Evolutionary conservation across 1,140 invertebrate genomes (phyloP).

Genomic region (Lepidurus couesii): DNA sequence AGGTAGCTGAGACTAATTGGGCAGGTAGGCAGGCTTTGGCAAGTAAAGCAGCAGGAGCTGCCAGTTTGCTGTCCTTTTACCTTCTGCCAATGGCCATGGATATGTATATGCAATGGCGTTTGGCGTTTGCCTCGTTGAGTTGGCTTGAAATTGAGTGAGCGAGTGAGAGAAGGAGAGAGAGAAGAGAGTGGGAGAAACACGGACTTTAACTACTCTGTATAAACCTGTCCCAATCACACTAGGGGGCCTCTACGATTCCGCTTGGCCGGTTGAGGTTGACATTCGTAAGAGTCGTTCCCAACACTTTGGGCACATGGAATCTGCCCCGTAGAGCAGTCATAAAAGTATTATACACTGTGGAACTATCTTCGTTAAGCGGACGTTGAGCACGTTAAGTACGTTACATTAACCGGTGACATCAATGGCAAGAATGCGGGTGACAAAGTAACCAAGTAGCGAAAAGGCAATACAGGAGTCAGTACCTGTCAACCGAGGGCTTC

Average conservation of each 20-base stretch:
- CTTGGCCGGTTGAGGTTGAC: background rate
- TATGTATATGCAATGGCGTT: background rate
- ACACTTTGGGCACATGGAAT: too few species aligned
- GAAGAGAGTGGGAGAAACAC: background rate
- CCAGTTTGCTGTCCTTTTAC: slow-evolving; percentile 21
- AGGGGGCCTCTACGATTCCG: background rate
- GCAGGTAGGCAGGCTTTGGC: background rate
- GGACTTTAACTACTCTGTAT: background rate
- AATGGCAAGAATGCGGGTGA: background rate
- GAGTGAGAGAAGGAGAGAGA: background rate
- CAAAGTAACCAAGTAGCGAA: slow-evolving; percentile 7
- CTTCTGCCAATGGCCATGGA: background rate
- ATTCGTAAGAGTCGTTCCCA: background rate
- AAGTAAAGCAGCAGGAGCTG: background rate
- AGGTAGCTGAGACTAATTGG: slow-evolving; percentile 11
- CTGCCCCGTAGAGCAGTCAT: too few species aligned
- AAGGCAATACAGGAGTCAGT: background rate
- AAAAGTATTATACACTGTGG: background rate
- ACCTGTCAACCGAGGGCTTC: background rate
- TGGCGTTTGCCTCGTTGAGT: background rate
- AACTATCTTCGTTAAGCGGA: background rate
- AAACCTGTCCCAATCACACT: background rate
- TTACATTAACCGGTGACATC: slow-evolving; percentile 12
- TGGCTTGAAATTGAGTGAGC: background rate
- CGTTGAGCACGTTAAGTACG: background rate